Conservation (phyloP, 2,113 vertebrate genomes). For the Leptocoma aspasia region DNA sequence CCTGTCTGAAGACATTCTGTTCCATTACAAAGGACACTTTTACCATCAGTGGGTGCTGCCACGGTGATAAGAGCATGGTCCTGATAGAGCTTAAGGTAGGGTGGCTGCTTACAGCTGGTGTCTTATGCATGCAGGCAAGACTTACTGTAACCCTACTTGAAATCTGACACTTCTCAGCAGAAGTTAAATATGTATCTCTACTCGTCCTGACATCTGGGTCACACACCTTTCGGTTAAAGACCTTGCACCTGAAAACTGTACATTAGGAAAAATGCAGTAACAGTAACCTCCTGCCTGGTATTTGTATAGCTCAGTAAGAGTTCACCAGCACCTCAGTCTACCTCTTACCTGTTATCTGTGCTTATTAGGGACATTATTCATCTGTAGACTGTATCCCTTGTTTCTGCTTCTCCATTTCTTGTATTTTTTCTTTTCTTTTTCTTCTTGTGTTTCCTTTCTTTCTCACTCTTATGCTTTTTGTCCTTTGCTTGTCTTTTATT, state of each 20-base stretch:
- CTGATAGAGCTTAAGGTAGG: slow-evolving; percentile 1
- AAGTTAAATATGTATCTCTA: background rate
- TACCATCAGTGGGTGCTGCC: slow-evolving; percentile 4
- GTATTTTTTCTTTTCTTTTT: slow-evolving; percentile 71
- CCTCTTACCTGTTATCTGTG: slow-evolving; percentile 56
- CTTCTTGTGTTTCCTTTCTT: slow-evolving; percentile 67
- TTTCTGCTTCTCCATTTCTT: slow-evolving; percentile 78
- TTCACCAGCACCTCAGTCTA: slow-evolving; percentile 30
- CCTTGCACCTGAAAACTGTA: background rate
- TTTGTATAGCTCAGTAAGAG: slow-evolving; percentile 16
- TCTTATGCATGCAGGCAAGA: background rate
- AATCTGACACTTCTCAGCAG: background rate
- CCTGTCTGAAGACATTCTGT: background rate
- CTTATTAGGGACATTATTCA: slow-evolving; percentile 65
- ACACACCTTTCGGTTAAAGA: background rate
- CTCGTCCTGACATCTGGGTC: background rate
- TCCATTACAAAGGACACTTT: background rate
- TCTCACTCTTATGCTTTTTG: slow-evolving; percentile 76
- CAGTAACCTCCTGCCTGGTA: slow-evolving; percentile 14
- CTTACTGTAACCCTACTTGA: background rate
- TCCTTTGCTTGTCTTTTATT: slow-evolving; percentile 78
- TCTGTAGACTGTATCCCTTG: slow-evolving; percentile 72
- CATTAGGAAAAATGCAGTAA: background rate
- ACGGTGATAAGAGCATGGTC: slow-evolving; percentile 6
- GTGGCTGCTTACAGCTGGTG: slow-evolving; percentile 17